These are phyloP conservation scores for Meandrina meandrites DNA, from an alignment of 92 coral and sea anemone genomes.

Conservation along the genomic window DNA sequence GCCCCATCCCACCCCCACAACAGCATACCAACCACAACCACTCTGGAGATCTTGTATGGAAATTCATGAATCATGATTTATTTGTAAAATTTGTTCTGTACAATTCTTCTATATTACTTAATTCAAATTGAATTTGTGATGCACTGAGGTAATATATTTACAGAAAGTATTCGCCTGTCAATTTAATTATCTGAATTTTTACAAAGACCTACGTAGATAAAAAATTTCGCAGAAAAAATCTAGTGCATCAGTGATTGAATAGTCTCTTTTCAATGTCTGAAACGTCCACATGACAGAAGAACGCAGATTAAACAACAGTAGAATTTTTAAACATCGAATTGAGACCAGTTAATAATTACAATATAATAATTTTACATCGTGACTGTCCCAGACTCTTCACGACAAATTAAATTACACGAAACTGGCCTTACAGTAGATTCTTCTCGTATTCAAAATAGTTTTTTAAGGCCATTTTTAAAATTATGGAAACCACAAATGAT, in stretches of 20 bases:
- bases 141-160: constrained; percentile 6
- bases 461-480: neutral
- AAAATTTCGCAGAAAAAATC: constrained; percentile 1
- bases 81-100: constrained; percentile 36
- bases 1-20: too few relatives aligned
- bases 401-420: neutral
- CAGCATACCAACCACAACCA: neutral
- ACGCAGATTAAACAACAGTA: too few relatives aligned
- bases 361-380: neutral
- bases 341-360: neutral
- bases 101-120: constrained; percentile 23
- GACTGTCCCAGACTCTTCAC: neutral
- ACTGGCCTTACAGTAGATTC: neutral
- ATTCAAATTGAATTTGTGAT: constrained; percentile 26
- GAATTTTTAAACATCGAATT: neutral
- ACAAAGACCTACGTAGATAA: neutral
- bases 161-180: neutral
- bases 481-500: neutral
- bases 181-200: constrained; percentile 2
- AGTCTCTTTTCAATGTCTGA: neutral
- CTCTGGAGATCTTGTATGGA: neutral
- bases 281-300: neutral
- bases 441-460: neutral
- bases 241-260: constrained; percentile 3
- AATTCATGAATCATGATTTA: constrained; percentile 17